These are phyloP conservation scores for Rattus norvegicus DNA, from an alignment of 2,113 vertebrate species.

Conservation along the genomic window DNA sequence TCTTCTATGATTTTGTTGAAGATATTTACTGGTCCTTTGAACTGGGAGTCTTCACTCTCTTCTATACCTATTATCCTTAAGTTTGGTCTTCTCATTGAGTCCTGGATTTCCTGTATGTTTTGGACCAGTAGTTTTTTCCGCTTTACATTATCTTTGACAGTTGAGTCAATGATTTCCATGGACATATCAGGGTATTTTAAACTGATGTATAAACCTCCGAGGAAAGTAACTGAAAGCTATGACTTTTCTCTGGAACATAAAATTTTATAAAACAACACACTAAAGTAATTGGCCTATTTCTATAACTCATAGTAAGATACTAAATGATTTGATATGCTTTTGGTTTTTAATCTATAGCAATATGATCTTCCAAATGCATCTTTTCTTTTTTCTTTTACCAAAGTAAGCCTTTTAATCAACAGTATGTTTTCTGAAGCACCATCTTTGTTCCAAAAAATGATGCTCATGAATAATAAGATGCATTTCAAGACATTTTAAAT, in stretches of 20 bases:
- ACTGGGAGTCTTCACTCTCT: too few relatives aligned
- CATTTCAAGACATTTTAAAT: not conserved
- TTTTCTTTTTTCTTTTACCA: constrained; percentile 40
- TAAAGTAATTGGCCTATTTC: not conserved
- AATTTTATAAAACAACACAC: constrained; percentile 62
- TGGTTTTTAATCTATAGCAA: not conserved
- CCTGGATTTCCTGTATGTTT: too few relatives aligned
- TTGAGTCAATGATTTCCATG: too few relatives aligned
- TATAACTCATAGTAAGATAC: constrained; percentile 49
- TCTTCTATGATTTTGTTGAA: too few relatives aligned
- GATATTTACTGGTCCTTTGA: too few relatives aligned
- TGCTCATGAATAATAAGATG: not conserved
- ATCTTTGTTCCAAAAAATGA: not conserved
- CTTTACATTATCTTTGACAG: too few relatives aligned
- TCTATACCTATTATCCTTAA: too few relatives aligned
- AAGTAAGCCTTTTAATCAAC: not conserved
- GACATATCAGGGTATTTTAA: constrained; percentile 42
- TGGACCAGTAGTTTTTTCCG: too few relatives aligned
- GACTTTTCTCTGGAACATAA: constrained; percentile 20
- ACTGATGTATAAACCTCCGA: constrained; percentile 16
- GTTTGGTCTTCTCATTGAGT: too few relatives aligned
- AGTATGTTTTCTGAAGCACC: constrained; percentile 8
- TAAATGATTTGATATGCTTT: constrained; percentile 63
- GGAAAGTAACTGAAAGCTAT: not conserved
- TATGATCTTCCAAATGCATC: constrained; percentile 30